phyloP scores from a whole-genome alignment of 1,140 invertebrate species.

The Leptopilina boulardi region DNA sequence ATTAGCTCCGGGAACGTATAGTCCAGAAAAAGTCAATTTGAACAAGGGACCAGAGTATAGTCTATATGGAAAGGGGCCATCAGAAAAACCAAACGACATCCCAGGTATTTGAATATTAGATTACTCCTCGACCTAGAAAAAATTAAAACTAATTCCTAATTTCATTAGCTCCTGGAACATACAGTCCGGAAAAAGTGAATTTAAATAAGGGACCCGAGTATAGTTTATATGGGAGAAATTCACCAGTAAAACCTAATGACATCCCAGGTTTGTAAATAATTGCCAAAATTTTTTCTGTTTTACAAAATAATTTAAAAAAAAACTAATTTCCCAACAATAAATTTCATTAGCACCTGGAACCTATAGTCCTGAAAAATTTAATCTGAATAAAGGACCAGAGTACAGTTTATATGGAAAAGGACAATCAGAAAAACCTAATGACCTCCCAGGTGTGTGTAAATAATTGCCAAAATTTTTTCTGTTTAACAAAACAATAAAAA shows the following conservation, averaged over 20 bases:
- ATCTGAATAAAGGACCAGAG: slow-evolving; percentile 79
- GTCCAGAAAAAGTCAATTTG: slow-evolving; percentile 68
- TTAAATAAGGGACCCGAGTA: slow-evolving; percentile 79
- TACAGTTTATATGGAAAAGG: slow-evolving; percentile 79
- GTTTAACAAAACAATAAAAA: too few species aligned
- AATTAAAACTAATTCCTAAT: too few species aligned
- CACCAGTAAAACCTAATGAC: slow-evolving; percentile 73
- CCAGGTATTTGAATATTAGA: slow-evolving; percentile 69
- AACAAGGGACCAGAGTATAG: slow-evolving; percentile 79
- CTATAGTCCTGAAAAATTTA: slow-evolving; percentile 79
- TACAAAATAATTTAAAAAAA: slow-evolving; percentile 65
- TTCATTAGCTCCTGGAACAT: slow-evolving; percentile 29
- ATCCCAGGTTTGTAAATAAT: too few species aligned
- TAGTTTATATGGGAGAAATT: slow-evolving; percentile 77
- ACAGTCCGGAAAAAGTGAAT: slow-evolving; percentile 72
- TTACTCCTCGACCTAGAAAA: too few species aligned
- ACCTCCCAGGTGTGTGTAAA: slow-evolving; percentile 75
- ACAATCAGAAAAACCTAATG: slow-evolving; percentile 73
- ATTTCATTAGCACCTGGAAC: slow-evolving; percentile 72
- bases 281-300: too few species aligned
- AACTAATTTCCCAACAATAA: too few species aligned
- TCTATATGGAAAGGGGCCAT: slow-evolving; percentile 76
- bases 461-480: too few species aligned
- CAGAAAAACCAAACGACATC: slow-evolving; percentile 75
- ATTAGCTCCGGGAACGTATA: slow-evolving; percentile 33